Base-by-base conservation (phyloP, 1,140 invertebrate genomes). In the Bathynomus jamesi region DNA sequence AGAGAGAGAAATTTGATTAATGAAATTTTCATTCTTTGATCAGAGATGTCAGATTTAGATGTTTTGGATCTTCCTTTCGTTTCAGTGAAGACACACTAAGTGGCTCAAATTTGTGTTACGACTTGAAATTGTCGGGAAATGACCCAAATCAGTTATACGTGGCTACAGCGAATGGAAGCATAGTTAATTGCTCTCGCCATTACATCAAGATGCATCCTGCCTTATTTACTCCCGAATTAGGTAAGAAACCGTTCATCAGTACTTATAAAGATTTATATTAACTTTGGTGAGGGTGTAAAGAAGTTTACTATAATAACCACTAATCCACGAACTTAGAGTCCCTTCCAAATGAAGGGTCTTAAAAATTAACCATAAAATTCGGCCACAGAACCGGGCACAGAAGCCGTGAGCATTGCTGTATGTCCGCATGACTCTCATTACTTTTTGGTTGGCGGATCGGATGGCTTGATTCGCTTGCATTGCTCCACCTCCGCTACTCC, bases 381-480 rank as follows among this genome's bases (percentile, higher is more conserved):
- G 40, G 7, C 66, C 63, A n/a, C 69, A 74, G 72, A 74, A 29
- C 75, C 72, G 27, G 65, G 71, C 10, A 71, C 68, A 46, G 73
- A 74, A 31, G 68, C 72, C 60, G 67, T 66, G 28, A 85, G 82
- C 62, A 81, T 87, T 28, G 84, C 86, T 75, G 81, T 82, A 30
- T 87, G 85, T 77, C 86, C 86, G 13, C 87, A 86, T 79, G 81
- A 81, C 69, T 78, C 82, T 61, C 83, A 84, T 4, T 85, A 83
- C 75, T 85, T 87, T 71, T 72, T 87, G 78, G 86, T 86, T 70
- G 86, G 86, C n/a, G 85, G 83, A 76, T 80, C 80, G 21, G 84
- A 87, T 80, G 87, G 87, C 3, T 83, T 82, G 65, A 79, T 87
- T 62, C 80, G 84, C 46, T 79, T 86, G 32, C 83, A 84, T 80